Evolutionary conservation across 2,113 vertebrate genomes (phyloP).

Genomic region (Neogobius melanostomus): DNA sequence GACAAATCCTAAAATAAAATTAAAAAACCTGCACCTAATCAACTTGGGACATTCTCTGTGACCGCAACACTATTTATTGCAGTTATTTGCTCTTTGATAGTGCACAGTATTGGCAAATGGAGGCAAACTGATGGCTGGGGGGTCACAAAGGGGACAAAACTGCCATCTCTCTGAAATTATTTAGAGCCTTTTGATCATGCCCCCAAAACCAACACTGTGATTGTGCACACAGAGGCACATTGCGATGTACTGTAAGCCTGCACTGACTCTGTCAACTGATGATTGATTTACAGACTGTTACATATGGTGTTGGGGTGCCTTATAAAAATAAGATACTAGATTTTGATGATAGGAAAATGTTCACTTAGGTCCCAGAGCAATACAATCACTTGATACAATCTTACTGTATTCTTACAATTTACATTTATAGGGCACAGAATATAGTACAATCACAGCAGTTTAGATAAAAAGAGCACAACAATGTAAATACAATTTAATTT

Average conservation of each 20-base stretch:
- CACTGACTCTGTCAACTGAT: conserved; percentile 1
- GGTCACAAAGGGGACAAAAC: conserved; percentile 59
- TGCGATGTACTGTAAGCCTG: conserved; percentile 5
- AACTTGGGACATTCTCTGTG: conserved; percentile 33
- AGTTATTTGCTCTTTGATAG: conserved; percentile 22
- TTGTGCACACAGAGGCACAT: conserved; percentile 18
- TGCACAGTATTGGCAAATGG: conserved; percentile 43
- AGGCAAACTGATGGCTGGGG: conserved; percentile 38
- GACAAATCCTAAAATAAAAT: conserved; percentile 58
- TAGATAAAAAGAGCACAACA: conserved; percentile 51
- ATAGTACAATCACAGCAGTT: conserved; percentile 48
- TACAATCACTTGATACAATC: conserved; percentile 50
- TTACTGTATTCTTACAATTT: conserved; percentile 44
- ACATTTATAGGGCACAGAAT: conserved; percentile 63
- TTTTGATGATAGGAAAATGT: conserved; percentile 26
- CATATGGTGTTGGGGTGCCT: neutral
- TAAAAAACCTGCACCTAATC: conserved; percentile 42
- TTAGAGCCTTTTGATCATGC: conserved; percentile 50
- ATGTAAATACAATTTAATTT: conserved; percentile 28
- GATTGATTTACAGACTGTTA: neutral
- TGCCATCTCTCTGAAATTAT: conserved; percentile 50
- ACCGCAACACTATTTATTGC: conserved; percentile 26
- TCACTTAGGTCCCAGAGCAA: conserved; percentile 55
- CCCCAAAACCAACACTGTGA: conserved; percentile 49
- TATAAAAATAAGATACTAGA: neutral